Base-by-base conservation (phyloP, 1,140 invertebrate genomes). In the Drosophila kanapiae region DNA sequence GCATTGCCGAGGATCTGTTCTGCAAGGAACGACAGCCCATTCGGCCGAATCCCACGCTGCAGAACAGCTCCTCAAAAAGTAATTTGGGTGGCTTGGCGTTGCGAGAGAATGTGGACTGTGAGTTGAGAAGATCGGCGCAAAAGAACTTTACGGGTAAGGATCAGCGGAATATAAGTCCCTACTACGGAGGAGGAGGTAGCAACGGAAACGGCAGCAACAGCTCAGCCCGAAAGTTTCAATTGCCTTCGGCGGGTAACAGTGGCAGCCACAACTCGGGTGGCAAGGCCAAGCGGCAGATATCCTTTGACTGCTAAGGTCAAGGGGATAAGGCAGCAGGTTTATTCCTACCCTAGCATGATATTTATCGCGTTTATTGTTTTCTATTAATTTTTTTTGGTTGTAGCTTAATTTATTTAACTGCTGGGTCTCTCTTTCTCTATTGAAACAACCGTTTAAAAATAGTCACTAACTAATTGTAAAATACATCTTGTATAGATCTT, bases 61-160 rank as follows among this genome's bases (percentile, higher is more conserved):
- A 85, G 18, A 92, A 92, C 54, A 93, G 92, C 67, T 93, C 92
- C 0, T 93, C 92, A 7, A 93, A 93, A 53, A 92, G 84, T 59
- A 93, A 93, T 57, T 31, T 91, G n/a, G 77, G 80, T 23, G 77
- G 91, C 0, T 62, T 92, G 43, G 90, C 83, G 7, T 51, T 92
- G 54, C 78, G 91, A 14, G 92, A 93, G 51, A 92, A 93, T 48
- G 75, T 91, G 18, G 87, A 92, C 54, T 80, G 88, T 38, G 91
- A 93, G 47, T 59, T 77, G 45, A 78, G 83, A 3, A 69, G 86
- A 10, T 92, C 92, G 27, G 84, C 80, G 14, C 91, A 93, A n/a
- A 93, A 93, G 68, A 91, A 91, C 51, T 93, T 93, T 16, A 91
- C 90, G 6, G 86, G 92, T 49, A 92, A 91, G 64, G 83, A 92